Conservation (phyloP, 2,113 vertebrate genomes). For the Xiphophorus couchianus region DNA sequence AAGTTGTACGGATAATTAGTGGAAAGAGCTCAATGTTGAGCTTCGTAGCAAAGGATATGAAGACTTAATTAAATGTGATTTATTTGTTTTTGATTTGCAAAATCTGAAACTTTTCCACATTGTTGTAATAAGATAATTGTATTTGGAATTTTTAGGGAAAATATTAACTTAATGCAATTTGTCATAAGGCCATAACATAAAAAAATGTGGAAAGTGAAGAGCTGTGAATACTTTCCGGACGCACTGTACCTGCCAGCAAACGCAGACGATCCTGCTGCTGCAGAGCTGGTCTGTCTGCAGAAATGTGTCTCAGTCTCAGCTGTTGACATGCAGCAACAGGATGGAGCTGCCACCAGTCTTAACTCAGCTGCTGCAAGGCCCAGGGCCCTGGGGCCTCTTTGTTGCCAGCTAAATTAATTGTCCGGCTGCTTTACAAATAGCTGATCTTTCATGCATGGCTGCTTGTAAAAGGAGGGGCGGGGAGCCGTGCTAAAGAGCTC, state of each 20-base stretch:
- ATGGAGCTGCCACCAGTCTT: constrained; percentile 65
- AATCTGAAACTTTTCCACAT: too few relatives aligned
- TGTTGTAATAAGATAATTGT: too few relatives aligned
- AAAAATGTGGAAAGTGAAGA: too few relatives aligned
- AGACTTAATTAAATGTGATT: too few relatives aligned
- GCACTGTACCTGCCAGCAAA: not conserved
- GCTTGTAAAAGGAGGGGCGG: constrained; percentile 71
- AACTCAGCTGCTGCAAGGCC: constrained; percentile 58
- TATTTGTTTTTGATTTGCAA: too few relatives aligned
- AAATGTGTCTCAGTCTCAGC: constrained; percentile 65
- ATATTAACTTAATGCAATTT: too few relatives aligned
- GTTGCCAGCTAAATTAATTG: constrained; percentile 82
- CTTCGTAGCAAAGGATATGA: too few relatives aligned
- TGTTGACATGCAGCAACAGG: constrained; percentile 78
- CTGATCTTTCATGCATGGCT: constrained; percentile 81
- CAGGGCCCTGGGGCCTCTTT: constrained; percentile 74
- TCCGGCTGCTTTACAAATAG: constrained; percentile 81
- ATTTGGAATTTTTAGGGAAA: too few relatives aligned
- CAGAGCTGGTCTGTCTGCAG: constrained; percentile 43
- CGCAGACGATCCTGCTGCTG: constrained; percentile 23
- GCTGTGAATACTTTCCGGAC: too few relatives aligned
- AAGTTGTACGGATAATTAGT: too few relatives aligned
- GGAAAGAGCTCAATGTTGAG: too few relatives aligned
- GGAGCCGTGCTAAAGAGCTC: constrained; percentile 74
- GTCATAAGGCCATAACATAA: too few relatives aligned